Percentiles rank a stretch among this genome's conserved stretches.
Evolutionary conservation across 2,888 invertebrate genomes (phyloP).

Genomic region (Punctoribates punctum): DNA sequence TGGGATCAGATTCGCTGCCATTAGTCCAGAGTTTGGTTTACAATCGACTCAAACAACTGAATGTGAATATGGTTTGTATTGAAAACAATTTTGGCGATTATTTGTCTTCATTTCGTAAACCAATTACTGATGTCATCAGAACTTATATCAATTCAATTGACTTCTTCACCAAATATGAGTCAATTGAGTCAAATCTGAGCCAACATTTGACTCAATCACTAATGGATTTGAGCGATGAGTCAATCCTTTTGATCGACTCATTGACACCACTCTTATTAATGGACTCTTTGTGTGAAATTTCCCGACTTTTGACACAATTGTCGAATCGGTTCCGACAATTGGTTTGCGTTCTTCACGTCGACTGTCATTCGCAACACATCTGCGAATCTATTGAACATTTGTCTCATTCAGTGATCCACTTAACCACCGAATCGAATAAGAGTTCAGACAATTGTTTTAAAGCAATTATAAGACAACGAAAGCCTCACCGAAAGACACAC

Average conservation of each 20-base stretch:
- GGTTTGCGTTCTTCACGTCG: slow-evolving; percentile 28
- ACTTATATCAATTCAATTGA: neutral
- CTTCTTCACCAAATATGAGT: slow-evolving; percentile 7
- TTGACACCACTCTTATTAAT: slow-evolving; percentile 25
- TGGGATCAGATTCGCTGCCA: neutral
- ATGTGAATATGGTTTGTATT: slow-evolving; percentile 11
- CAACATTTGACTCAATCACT: neutral
- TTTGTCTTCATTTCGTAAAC: neutral
- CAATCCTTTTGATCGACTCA: slow-evolving; percentile 4
- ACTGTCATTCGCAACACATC: slow-evolving; percentile 13
- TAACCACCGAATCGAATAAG: neutral
- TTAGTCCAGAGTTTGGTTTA: neutral
- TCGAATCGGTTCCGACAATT: slow-evolving; percentile 14
- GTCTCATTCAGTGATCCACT: slow-evolving; percentile 16
- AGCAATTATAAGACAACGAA: slow-evolving; percentile 19
- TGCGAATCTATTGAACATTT: slow-evolving; percentile 12
- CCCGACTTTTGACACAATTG: neutral
- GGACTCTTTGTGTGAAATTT: neutral
- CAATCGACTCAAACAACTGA: slow-evolving; percentile 17
- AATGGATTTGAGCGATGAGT: neutral
- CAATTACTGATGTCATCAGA: neutral
- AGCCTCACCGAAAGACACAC: slow-evolving; percentile 30
- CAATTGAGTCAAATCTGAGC: neutral
- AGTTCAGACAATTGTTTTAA: neutral
- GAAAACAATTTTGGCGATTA: neutral